Base-by-base conservation (phyloP, 64 coral and sea anemone species). In the Pachyseris speciosa region DNA sequence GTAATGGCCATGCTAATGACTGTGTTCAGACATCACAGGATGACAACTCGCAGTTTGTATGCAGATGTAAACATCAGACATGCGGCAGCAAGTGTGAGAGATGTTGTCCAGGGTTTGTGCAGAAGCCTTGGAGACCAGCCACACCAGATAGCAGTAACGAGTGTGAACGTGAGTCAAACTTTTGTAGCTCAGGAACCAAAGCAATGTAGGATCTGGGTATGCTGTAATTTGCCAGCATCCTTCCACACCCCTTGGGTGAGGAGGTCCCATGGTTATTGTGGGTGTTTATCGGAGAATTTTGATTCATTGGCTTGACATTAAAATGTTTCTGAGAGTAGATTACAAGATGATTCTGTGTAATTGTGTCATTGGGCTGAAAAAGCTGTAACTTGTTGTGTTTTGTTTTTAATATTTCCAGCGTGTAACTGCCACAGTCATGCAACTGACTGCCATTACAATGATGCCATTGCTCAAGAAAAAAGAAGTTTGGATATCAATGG, bases 361-460 rank as follows among this genome's bases (percentile, higher is more conserved):
- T n/a, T n/a, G n/a, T n/a, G 20, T 74, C 39, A 74, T 26, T 44
- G 16, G 4, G 29, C 1, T 30, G 10, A 6, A 19, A 12, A 70
- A 20, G n/a, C 11, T 58, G 5, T 19, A 4, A 20, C 11, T 20
- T 20, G 15, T 58, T 58, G 9, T 41, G 5, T 68, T 53, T 69
- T 68, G 1, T 45, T 19, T 39, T 47, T 43, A 74, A 58, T 40
- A n/a, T 88, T 87, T 83, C 40, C 64, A 98, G 96, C 93, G 29
- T 98, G 96, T 78, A 95, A 98, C 86, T 98, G 96, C 51, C 90
- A 89, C 86, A 84, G 83, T 32, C 96, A 98, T 87, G 83, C 96
- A 80, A 89, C 69, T 26, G 80, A 98, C 53, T 98, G 96, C 67
- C 72, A 95, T 57, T 98, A 98, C 40, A 81, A 65, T 74, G 88